Conservation (phyloP, 2,888 invertebrate species). For the Drosophila merina region DNA sequence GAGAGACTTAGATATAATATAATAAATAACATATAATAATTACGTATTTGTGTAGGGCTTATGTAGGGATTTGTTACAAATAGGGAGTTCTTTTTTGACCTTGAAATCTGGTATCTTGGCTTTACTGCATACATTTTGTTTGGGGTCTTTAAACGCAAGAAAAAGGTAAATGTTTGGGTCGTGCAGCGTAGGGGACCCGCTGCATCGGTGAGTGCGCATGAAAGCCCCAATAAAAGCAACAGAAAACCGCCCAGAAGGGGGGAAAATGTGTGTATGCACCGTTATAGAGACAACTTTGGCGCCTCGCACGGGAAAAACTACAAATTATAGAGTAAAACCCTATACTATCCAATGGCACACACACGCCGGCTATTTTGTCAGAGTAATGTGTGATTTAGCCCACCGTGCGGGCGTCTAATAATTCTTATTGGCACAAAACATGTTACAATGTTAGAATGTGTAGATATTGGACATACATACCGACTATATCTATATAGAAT, state of each 20-base stretch:
- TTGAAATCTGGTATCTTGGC: too few relatives aligned
- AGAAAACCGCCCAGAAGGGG: slow-evolving; percentile 6
- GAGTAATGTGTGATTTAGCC: slow-evolving; percentile 1
- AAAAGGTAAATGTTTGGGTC: slow-evolving; percentile 6
- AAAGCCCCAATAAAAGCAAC: slow-evolving; percentile 8
- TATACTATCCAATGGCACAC: not conserved
- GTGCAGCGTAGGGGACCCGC: slow-evolving; percentile 4
- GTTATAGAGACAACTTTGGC: slow-evolving; percentile 36
- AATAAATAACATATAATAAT: too few relatives aligned
- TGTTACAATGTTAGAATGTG: too few relatives aligned
- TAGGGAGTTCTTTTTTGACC: too few relatives aligned
- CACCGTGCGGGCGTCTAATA: slow-evolving; percentile 28
- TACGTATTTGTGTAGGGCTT: too few relatives aligned
- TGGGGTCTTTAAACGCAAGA: not conserved
- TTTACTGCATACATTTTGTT: too few relatives aligned
- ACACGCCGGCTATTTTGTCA: slow-evolving; percentile 12
- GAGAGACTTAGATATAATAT: too few relatives aligned
- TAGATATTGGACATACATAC: not conserved
- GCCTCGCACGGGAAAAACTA: not conserved
- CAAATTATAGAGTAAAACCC: not conserved
- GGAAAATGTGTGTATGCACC: slow-evolving; percentile 35
- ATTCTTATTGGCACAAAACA: slow-evolving; percentile 5
- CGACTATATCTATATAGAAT: slow-evolving; percentile 6
- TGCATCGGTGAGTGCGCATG: slow-evolving; percentile 32
- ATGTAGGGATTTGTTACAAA: too few relatives aligned